Conservation (phyloP, 2,888 invertebrate species). For the Pristionchus fissidentatus region DNA sequence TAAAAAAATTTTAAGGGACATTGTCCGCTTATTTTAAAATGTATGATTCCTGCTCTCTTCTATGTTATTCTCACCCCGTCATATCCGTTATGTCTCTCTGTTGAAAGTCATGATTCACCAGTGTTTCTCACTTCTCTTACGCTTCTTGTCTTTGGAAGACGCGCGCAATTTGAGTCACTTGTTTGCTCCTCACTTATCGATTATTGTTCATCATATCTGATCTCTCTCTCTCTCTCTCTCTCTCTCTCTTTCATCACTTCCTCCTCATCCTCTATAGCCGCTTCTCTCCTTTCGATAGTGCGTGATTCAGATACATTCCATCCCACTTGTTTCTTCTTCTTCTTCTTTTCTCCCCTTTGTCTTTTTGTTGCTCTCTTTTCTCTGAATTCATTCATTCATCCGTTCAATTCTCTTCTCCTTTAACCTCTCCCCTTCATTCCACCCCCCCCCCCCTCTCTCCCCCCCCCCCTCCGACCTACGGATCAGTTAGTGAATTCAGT, state of each 20-base stretch:
- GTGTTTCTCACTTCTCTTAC: no score
- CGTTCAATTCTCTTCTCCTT: neutral
- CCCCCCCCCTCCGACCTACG: neutral
- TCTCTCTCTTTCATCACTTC: neutral
- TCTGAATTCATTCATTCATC: slow-evolving; percentile 29
- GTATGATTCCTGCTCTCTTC: no score
- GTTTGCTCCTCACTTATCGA: neutral
- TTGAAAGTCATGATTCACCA: no score
- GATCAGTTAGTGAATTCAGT: slow-evolving; percentile 24
- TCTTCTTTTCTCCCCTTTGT: neutral
- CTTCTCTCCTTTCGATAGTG: neutral
- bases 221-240: neutral
- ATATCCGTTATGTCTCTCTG: no score
- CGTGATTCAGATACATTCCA: slow-evolving; percentile 24
- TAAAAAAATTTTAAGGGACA: no score
- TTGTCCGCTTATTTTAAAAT: no score
- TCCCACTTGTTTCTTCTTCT: neutral
- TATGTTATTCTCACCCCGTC: no score
- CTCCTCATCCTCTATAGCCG: neutral
- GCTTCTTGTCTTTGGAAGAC: no score
- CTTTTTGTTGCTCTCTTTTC: slow-evolving; percentile 7
- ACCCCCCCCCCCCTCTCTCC: neutral
- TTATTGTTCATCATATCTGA: neutral
- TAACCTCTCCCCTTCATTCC: neutral
- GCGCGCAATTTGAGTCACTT: no score